Conservation (phyloP, 2,113 vertebrate genomes). For the Saguinus imperator region DNA sequence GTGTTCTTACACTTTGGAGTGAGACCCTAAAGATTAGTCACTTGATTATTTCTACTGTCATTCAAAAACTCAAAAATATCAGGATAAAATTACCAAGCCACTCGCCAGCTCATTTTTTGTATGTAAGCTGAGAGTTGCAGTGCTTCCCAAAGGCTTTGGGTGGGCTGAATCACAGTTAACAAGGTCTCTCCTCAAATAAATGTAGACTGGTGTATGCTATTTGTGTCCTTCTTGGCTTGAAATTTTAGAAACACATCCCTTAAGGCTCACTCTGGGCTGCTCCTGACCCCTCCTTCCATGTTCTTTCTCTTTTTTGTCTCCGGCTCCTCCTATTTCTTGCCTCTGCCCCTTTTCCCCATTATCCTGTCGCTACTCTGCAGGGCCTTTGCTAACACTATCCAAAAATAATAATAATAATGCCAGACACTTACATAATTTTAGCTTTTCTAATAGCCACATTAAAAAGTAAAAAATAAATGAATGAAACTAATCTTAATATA, state of each 20-base stretch:
- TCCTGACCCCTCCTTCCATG: not conserved
- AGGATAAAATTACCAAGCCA: not conserved
- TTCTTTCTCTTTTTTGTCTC: not conserved
- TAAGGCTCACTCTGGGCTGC: not conserved
- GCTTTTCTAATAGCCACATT: not conserved
- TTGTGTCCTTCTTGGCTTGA: not conserved
- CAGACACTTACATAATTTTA: not conserved
- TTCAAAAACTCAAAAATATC: not conserved
- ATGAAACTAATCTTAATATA: not conserved
- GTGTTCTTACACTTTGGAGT: not conserved
- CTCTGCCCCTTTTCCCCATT: not conserved
- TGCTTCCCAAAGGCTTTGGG: not conserved
- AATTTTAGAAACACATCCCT: not conserved
- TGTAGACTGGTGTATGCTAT: not conserved
- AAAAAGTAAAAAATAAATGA: not conserved
- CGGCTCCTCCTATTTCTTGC: not conserved
- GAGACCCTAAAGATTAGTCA: not conserved
- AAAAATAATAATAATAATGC: not conserved
- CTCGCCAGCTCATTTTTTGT: not conserved
- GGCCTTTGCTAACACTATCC: not conserved
- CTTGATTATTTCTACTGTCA: constrained; percentile 10
- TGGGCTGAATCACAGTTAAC: not conserved
- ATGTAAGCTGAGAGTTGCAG: not conserved
- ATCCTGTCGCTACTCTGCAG: not conserved
- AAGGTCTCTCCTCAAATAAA: not conserved